Evolutionary conservation across 1,140 invertebrate species (phyloP), one percentile per base, ranked within the genome.

Genomic region (Oncopodura yosiiana): DNA sequence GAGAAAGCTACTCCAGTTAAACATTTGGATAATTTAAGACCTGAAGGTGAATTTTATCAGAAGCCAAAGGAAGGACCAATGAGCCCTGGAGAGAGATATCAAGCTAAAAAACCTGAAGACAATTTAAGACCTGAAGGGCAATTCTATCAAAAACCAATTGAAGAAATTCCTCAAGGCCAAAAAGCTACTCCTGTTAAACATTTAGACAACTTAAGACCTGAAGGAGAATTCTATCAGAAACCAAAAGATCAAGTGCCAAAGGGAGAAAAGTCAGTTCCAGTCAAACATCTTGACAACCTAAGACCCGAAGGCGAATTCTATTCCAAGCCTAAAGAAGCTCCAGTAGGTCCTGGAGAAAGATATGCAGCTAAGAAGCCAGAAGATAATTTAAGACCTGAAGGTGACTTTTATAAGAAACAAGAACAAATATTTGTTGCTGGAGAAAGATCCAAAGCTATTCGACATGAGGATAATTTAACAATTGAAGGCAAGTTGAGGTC

Each of bases 281-380:
- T 44, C 3, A 3, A 26, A 18, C 77, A 77, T 42, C 70, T 76
- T 63, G 79, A 84, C 68, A 82, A 83, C 65, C 68, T 81, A n/a
- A n/a, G n/a, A n/a, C n/a, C 18, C 3, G 18, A 19, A 41, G 74
- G 73, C 2, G 67, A 72, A 18, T 81, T 81, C 60, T 66, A 66
- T 39, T 30, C 41, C 8, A n/a, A n/a, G n/a, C 54, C 54, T 32
- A 41, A 32, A 19, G 46, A 61, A 32, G 50, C 59, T 34, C 46
- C 12, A 24, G 37, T 19, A 19, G 3, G 12, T 19, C 18, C 2
- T 6, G 67, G 70, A 56, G 69, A 77, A 63, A 61, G 73, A 67
- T 62, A 59, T 9, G 23, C 67, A 55, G 66, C 68, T 8, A 69
- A 71, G 18, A 73, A 66, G 39, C 74, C 70, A 6, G 14, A 29